Evolutionary conservation across 2,797 vertebrate species (phyloP).

Genomic region (Pteronotus mesoamericanus): DNA sequence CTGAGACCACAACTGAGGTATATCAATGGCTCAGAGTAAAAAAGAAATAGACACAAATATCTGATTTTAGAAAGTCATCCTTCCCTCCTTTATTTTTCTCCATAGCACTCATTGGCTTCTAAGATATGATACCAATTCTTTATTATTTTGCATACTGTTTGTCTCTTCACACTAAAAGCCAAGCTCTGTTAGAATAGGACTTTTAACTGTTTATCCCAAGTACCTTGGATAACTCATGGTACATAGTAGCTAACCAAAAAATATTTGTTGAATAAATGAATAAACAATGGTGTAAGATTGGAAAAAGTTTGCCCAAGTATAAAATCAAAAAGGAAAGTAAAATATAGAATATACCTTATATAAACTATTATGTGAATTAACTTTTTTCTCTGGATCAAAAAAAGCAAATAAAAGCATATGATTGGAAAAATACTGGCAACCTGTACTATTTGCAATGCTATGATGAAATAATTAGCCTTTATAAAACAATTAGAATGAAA

Average conservation of each 20-base stretch:
- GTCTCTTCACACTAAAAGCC: not conserved
- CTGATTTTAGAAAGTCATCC: no score
- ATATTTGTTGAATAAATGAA: not conserved
- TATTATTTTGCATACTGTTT: not conserved
- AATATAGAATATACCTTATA: not conserved
- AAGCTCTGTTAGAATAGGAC: not conserved
- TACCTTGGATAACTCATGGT: not conserved
- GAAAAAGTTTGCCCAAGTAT: not conserved
- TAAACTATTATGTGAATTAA: not conserved
- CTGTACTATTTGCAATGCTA: not conserved
- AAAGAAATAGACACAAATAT: not conserved
- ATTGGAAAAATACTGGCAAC: not conserved
- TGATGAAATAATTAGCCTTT: not conserved
- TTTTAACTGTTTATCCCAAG: not conserved
- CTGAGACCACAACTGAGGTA: not conserved
- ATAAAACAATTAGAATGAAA: not conserved
- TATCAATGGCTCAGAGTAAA: not conserved
- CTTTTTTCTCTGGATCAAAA: not conserved
- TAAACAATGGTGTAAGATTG: not conserved
- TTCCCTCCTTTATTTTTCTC: not conserved
- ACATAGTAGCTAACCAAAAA: not conserved
- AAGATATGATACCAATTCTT: not conserved
- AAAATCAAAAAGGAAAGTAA: not conserved
- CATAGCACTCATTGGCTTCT: not conserved
- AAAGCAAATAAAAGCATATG: not conserved